Evolutionary conservation across 2,797 vertebrate species (phyloP), one percentile per base, ranked within the genome.

Genomic region (Sebastolobus altivelis): DNA sequence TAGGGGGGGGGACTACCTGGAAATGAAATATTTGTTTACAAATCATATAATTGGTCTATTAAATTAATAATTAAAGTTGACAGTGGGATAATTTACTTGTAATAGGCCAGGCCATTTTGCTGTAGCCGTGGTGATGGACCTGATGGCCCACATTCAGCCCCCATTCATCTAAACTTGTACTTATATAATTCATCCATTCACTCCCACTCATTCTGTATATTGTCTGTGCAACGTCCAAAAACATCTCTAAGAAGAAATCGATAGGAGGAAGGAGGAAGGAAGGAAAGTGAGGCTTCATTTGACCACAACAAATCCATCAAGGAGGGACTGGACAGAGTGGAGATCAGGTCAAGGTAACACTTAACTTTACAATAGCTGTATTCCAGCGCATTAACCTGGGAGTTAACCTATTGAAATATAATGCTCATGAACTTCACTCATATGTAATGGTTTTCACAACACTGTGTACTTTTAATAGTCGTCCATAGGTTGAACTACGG

Each of bases 291-390:
- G 70, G 74, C 63, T 85, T 84, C 74, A 77, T 61, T 80, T 79
- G 58, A 80, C 73, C 80, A 88, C 70, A 81, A 88, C 85, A 90
- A 80, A 83, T 89, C 83, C 83, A 91, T 77, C 72, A 82, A 82
- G 71, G 80, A 86, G 13, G 79, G 71, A 72, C 65, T 8, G 85
- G 80, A 83, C 81, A 70, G 78, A 84, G 81, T 13, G 65, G 82
- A 87, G 83, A 87, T 72, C 54, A 85, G 89, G 87, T 91, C 89
- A 81, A 60, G 68, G 81, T 65, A 88, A 80, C 88, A 89, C 87
- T 87, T 84, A 81, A 85, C 84, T 86, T 85, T 65, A 88, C 80
- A 85, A 85, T 60, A 83, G 80, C 73, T 82, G 68, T 31, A 83
- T 84, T 77, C 72, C 56, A 60, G 49, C 70, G 86, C 82, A 87